Percentiles rank a stretch among this genome's conserved stretches.
phyloP scores from a whole-genome alignment of 2,113 vertebrate genomes.

The Tenebrosternarchus preto region DNA sequence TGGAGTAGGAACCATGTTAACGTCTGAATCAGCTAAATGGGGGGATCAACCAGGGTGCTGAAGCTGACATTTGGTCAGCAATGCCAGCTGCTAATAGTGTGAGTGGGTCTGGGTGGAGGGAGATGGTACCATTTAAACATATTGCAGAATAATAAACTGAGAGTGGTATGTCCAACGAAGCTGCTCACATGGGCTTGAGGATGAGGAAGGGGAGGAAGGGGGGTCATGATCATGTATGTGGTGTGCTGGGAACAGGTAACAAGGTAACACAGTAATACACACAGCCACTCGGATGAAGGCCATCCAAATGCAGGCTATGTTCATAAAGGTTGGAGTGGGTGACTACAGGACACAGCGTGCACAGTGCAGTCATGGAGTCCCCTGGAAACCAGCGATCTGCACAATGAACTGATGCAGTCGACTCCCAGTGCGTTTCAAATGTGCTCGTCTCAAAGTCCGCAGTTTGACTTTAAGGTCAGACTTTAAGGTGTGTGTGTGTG shows the following conservation, averaged over 20 bases:
- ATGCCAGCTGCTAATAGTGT: conserved; percentile 20
- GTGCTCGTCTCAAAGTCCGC: neutral
- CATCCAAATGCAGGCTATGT: neutral
- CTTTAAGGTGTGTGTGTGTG: no score
- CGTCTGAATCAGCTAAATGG: neutral
- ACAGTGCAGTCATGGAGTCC: neutral
- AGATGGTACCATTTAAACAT: neutral
- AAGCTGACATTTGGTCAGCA: conserved; percentile 27
- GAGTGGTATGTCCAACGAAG: no score
- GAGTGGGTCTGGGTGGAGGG: neutral
- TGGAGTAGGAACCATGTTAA: neutral
- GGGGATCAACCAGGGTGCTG: neutral
- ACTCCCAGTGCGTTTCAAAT: neutral
- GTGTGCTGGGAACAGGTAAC: no score
- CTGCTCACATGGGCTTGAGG: no score
- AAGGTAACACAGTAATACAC: neutral
- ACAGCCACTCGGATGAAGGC: neutral
- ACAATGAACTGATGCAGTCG: neutral
- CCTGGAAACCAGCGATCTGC: neutral
- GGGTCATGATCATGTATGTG: no score
- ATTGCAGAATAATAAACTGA: neutral
- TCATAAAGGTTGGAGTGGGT: neutral
- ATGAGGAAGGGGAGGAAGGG: no score
- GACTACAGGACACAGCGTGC: neutral
- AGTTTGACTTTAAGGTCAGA: neutral